These are phyloP conservation scores for Tragopan temminckii DNA, from an alignment of 2,797 vertebrate genomes.

Conservation along the genomic window DNA sequence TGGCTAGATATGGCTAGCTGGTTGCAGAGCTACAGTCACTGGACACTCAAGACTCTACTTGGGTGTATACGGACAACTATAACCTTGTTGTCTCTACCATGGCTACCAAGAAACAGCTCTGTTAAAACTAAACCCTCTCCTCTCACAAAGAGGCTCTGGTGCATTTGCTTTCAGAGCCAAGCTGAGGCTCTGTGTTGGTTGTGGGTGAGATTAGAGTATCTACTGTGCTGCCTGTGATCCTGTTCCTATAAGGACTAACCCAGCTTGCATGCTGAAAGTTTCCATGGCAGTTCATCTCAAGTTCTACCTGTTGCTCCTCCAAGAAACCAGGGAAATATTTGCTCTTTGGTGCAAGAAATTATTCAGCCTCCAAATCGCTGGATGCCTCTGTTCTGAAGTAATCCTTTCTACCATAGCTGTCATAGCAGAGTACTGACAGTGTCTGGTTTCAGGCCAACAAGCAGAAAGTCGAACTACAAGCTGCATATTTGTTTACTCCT, in stretches of 20 bases:
- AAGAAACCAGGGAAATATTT: slow-evolving; percentile 24
- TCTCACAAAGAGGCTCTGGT: neutral
- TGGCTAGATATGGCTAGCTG: neutral
- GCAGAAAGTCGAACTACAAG: neutral
- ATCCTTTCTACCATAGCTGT: slow-evolving; percentile 4
- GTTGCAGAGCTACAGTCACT: neutral
- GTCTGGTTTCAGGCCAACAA: slow-evolving; percentile 42
- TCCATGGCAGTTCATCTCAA: neutral
- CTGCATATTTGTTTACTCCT: neutral
- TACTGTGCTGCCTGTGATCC: neutral
- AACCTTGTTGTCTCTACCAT: neutral
- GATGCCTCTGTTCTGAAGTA: slow-evolving; percentile 38
- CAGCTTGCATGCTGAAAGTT: neutral
- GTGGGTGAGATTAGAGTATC: neutral
- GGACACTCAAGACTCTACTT: neutral
- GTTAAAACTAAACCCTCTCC: rapidly evolving
- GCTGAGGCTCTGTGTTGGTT: neutral
- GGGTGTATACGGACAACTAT: neutral
- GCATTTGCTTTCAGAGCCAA: neutral
- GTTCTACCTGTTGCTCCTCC: neutral
- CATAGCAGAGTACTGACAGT: slow-evolving; percentile 35
- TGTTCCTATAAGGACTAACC: neutral
- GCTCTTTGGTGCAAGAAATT: slow-evolving; percentile 13
- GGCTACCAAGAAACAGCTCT: neutral
- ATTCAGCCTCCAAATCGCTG: neutral